phyloP scores from a whole-genome alignment of 2,888 invertebrate species.

The Diadromus collaris region DNA sequence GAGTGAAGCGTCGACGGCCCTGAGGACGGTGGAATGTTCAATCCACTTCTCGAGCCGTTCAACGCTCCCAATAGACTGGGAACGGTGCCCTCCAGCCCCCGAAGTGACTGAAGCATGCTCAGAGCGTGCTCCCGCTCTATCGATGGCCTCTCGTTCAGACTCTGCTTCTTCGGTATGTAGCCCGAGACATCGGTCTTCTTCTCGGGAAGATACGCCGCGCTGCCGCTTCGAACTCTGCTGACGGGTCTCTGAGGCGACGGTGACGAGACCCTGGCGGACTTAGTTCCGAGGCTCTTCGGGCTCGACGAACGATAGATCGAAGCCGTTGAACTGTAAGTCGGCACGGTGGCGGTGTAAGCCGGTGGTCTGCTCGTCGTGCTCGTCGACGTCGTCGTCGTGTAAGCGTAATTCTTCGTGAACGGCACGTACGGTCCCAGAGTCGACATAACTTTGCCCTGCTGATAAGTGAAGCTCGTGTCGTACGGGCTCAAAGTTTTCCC shows the following conservation, averaged over 20 bases:
- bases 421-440: slow-evolving; percentile 77
- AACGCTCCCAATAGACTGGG: slow-evolving; percentile 69
- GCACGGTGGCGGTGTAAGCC: slow-evolving; percentile 73
- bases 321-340: slow-evolving; percentile 67
- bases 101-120: slow-evolving; percentile 86
- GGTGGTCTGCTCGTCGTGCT: slow-evolving; percentile 69
- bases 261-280: slow-evolving; percentile 31
- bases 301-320: slow-evolving; percentile 55
- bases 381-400: slow-evolving; percentile 66
- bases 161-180: slow-evolving; percentile 61
- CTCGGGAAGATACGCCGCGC: slow-evolving; percentile 71
- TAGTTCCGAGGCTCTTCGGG: slow-evolving; percentile 57
- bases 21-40: slow-evolving; percentile 87
- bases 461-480: slow-evolving; percentile 74
- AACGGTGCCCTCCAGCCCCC: slow-evolving; percentile 82
- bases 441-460: slow-evolving; percentile 74
- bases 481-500: slow-evolving; percentile 72
- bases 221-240: slow-evolving; percentile 60
- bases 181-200: slow-evolving; percentile 65
- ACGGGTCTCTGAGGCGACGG: slow-evolving; percentile 44
- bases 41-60: slow-evolving; percentile 83
- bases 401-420: slow-evolving; percentile 76
- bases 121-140: slow-evolving; percentile 85
- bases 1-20: slow-evolving; percentile 90
- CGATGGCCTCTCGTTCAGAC: slow-evolving; percentile 71